phyloP scores from a whole-genome alignment of 92 coral and sea anemone genomes.

The Actinernus sp. region DNA sequence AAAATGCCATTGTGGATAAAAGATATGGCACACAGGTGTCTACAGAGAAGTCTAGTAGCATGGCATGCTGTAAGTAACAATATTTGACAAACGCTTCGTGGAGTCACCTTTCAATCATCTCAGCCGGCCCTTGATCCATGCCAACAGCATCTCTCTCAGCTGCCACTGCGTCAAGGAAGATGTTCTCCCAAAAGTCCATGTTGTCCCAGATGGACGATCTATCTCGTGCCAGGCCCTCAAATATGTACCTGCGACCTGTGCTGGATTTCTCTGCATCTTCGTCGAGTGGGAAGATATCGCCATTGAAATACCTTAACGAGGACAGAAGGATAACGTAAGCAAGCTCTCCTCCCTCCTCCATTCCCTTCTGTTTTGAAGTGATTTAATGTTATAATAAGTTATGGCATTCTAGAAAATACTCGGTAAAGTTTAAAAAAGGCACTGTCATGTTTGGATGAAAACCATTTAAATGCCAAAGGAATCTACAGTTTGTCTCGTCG shows the following conservation, averaged over 20 bases:
- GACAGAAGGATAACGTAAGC: background rate
- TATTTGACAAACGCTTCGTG: no score
- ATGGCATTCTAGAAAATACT: no score
- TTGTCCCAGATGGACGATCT: slow-evolving; percentile 94
- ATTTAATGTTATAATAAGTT: no score
- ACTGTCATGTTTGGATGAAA: no score
- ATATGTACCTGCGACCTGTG: slow-evolving; percentile 88
- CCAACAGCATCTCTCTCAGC: slow-evolving; percentile 94
- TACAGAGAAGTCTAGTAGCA: background rate
- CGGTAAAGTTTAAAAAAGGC: no score
- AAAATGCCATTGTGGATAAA: background rate
- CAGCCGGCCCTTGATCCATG: slow-evolving; percentile 94
- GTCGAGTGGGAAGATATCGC: slow-evolving; percentile 85
- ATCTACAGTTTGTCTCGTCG: no score
- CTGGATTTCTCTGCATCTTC: slow-evolving; percentile 62
- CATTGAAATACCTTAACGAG: slow-evolving; percentile 73
- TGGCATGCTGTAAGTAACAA: no score
- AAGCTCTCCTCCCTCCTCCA: no score
- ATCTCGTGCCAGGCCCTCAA: slow-evolving; percentile 87
- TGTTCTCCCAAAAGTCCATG: slow-evolving; percentile 99
- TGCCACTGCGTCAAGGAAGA: slow-evolving; percentile 90
- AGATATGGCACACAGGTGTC: background rate
- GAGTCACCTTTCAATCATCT: slow-evolving; percentile 93
- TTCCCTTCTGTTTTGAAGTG: no score
- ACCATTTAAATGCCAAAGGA: no score